Percentiles rank a stretch among this genome's conserved stretches.
These are phyloP conservation scores for Galaxea fascicularis DNA, from an alignment of 92 coral and sea anemone genomes.

Conservation along the genomic window DNA sequence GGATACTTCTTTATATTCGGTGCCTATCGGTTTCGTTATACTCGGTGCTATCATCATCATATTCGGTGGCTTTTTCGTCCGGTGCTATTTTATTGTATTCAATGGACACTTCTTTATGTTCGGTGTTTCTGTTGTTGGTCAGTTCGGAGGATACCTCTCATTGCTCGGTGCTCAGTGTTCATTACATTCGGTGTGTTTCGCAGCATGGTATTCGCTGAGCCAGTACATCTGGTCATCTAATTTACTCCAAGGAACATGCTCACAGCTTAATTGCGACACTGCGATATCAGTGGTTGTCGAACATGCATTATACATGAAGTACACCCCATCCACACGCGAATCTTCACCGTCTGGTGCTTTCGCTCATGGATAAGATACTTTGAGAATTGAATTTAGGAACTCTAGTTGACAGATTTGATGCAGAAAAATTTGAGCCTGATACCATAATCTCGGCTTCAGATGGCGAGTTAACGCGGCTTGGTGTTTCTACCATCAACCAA, in stretches of 20 bases:
- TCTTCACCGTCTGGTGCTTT: not conserved
- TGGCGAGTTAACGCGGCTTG: constrained; percentile 49
- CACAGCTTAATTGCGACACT: not conserved
- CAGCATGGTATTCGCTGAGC: constrained; percentile 8
- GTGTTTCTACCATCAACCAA: constrained; percentile 57
- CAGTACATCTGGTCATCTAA: constrained; percentile 7
- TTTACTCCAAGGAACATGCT: no score
- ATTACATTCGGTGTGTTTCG: no score
- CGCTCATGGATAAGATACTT: constrained; percentile 34
- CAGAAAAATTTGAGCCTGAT: constrained; percentile 55
- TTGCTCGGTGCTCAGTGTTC: no score
- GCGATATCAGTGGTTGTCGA: not conserved
- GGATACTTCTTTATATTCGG: no score
- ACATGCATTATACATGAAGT: not conserved
- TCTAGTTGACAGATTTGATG: constrained; percentile 33
- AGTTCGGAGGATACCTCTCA: no score
- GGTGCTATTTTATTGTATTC: no score
- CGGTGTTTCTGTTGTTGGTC: no score
- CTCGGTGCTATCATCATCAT: no score
- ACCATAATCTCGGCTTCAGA: constrained; percentile 38
- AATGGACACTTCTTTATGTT: no score
- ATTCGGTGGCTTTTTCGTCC: no score
- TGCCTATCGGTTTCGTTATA: no score
- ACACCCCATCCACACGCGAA: not conserved
- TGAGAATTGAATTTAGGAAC: constrained; percentile 28